Evolutionary conservation across 2,888 invertebrate species (phyloP), one percentile per base, ranked within the genome.

Genomic region (Eulithis testata): DNA sequence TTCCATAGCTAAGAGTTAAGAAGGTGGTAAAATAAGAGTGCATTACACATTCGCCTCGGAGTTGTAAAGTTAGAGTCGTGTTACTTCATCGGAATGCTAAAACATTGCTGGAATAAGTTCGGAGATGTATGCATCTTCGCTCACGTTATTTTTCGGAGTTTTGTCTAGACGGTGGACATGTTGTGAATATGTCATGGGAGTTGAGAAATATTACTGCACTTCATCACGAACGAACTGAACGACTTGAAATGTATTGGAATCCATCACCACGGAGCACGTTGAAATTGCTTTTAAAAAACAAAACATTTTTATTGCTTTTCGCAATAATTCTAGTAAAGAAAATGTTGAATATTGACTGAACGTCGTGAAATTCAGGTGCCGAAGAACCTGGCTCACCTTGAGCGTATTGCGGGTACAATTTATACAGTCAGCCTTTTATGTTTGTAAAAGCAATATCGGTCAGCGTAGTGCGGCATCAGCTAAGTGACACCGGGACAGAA

Each of bases 31-130:
- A 70, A 74, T 77, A 74, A 77, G 75, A 80, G 78, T 83, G 82
- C 81, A 83, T 84, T 83, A 84, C 80, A 79, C 83, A 81, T 84
- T 80, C 81, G 77, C 71, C 65, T 66, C 74, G 66, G 66, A 74
- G 71, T 75, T 81, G 81, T 81, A 75, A 81, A 81, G 83, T 83
- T 79, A 73, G 69, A 79, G 79, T 78, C 76, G 77, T 74, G 79
- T 75, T 75, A 80, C 78, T 74, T 68, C 71, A 71, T 60, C 73
- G 73, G 83, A 83, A 83, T 83, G 75, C 66, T 81, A 78, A 82
- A 79, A 77, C 75, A 77, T 68, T 55, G 55, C 44, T 47, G 37
- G 54, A 57, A 53, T 62, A 56, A 63, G 55, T 60, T 65, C 51
- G 59, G 43, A 53, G 45, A 54, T 66, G 58, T 62, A 54, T 55